Conservation (phyloP, 2,888 invertebrate genomes). For the Glyphotaelius pellucidus region DNA sequence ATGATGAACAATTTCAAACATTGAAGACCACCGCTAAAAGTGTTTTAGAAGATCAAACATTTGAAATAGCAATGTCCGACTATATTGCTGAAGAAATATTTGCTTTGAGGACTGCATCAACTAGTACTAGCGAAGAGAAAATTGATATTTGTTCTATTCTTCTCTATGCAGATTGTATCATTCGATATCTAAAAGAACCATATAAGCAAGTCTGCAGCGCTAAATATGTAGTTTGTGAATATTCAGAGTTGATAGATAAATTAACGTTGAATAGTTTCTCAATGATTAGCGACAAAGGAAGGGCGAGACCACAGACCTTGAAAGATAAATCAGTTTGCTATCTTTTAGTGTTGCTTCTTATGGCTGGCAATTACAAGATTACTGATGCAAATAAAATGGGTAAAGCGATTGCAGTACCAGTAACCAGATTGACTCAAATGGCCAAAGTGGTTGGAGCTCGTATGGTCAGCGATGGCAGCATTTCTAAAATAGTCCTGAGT, state of each 20-base stretch:
- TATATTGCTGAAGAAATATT: constrained; percentile 55
- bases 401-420: constrained; percentile 41
- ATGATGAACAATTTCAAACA: constrained; percentile 68
- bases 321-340: constrained; percentile 64
- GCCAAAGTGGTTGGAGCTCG: constrained; percentile 61
- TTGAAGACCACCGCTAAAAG: constrained; percentile 67
- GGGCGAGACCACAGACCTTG: constrained; percentile 57
- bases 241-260: constrained; percentile 61
- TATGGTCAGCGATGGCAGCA: constrained; percentile 22
- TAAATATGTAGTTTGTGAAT: constrained; percentile 57
- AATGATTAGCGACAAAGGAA: constrained; percentile 60
- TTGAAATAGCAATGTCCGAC: constrained; percentile 59
- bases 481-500: constrained; percentile 57
- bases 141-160: constrained; percentile 49
- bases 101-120: constrained; percentile 28
- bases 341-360: constrained; percentile 56
- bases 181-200: constrained; percentile 58
- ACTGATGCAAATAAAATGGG: constrained; percentile 50
- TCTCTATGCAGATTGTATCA: constrained; percentile 62
- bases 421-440: constrained; percentile 57
- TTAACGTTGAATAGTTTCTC: constrained; percentile 61
- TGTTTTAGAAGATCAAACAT: constrained; percentile 65
- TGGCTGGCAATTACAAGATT: constrained; percentile 54
- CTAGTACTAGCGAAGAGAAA: constrained; percentile 11
- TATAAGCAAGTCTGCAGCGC: constrained; percentile 53